These are phyloP conservation scores for Sebastes aleutianus DNA, from an alignment of 2,797 vertebrate species.

Conservation along the genomic window DNA sequence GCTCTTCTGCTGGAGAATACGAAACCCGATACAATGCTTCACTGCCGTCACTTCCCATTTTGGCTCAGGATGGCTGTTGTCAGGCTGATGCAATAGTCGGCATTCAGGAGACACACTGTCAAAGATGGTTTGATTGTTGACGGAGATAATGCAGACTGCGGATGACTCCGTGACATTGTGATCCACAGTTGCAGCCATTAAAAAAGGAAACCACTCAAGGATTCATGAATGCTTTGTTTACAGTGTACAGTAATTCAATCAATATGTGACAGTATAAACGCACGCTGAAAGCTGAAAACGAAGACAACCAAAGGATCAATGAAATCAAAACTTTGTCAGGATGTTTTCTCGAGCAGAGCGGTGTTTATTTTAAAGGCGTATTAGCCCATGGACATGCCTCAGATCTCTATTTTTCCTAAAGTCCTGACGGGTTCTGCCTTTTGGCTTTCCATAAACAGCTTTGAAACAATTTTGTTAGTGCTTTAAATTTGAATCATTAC, in stretches of 20 bases:
- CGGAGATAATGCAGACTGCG: conserved; percentile 31
- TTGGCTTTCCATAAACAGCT: neutral
- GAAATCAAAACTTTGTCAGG: conserved; percentile 1
- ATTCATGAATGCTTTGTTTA: conserved; percentile 8
- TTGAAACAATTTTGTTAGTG: neutral
- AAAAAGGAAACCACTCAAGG: conserved; percentile 19
- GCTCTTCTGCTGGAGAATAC: conserved; percentile 20
- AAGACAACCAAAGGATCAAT: neutral
- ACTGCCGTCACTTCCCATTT: conserved; percentile 53
- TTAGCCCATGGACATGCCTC: neutral
- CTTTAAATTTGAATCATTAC: conserved; percentile 3
- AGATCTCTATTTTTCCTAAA: neutral
- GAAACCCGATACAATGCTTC: conserved; percentile 38
- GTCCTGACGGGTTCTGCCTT: conserved; percentile 1
- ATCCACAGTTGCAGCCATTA: conserved; percentile 24
- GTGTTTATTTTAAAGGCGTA: neutral
- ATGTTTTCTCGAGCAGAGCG: neutral
- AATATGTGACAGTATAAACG: neutral
- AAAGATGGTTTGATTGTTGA: conserved; percentile 57
- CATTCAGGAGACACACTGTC: conserved; percentile 63
- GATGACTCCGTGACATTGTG: conserved; percentile 49
- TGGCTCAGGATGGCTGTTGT: conserved; percentile 57
- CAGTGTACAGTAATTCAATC: conserved; percentile 8
- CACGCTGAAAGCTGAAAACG: neutral
- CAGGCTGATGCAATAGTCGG: conserved; percentile 65